Base-by-base conservation (phyloP, 2,113 vertebrate species). In the Vanacampus margaritifer region DNA sequence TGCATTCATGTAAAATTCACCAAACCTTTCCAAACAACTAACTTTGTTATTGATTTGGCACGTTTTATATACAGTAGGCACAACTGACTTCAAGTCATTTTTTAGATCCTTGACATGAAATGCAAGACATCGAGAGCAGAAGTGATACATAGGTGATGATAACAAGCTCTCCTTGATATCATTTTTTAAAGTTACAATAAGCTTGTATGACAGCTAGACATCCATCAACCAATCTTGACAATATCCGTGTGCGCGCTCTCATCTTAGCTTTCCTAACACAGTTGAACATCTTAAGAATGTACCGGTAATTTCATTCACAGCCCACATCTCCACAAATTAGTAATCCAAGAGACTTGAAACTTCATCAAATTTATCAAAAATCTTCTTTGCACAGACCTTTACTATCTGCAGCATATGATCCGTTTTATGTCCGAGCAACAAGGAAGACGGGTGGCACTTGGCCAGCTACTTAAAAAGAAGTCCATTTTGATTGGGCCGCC, bases 401-500 rank as follows among this genome's bases (percentile, higher is more conserved):
- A 75, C 71, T 76, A 73, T 56, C 54, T 32, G 26, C 14, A 19
- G 13, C 21, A 23, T 12, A 57, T 56, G 11, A 60, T 11, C 71
- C 37, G 67, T 81, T 73, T 74, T 50, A 73, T 54, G 67, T 6
- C 63, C 10, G 6, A 65, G 68, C 71, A 64, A 69, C 59, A 24
- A 69, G 56, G n/a, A 68, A 57, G 46, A 60, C 50, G 58, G 59
- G 48, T 50, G 48, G 41, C 64, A 58, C 46, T 74, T 64, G 75
- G 59, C 50, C 72, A 67, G 45, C 73, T 32, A 82, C 56, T 58
- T 36, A 17, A 21, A 61, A 41, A 41, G 56, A 73, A 80, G 75
- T 66, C 67, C 72, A 65, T 8, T 61, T 67, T 67, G 83, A 81
- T 68, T 72, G 77, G 79, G 69, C 76, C 72, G 37, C 43, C 71